Percentiles rank a stretch among this genome's conserved stretches.
Evolutionary conservation across 1,140 invertebrate genomes (phyloP).

Genomic region (Bombus polaris): DNA sequence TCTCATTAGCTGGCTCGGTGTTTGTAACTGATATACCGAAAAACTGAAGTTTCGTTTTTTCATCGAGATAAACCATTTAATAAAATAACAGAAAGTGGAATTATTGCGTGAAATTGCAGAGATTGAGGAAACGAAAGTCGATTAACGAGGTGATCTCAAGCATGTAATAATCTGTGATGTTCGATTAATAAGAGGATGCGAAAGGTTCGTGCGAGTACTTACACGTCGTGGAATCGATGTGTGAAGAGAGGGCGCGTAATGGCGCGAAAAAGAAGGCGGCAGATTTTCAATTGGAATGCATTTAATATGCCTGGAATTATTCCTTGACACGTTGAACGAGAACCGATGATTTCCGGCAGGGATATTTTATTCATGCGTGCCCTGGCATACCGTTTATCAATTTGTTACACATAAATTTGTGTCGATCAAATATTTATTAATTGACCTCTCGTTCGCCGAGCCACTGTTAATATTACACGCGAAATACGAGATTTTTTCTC

Average conservation of each 20-base stretch:
- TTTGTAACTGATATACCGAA: neutral
- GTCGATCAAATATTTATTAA: slow-evolving; percentile 29
- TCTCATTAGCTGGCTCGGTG: neutral
- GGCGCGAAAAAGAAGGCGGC: neutral
- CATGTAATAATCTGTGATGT: neutral
- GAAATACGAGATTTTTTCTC: neutral
- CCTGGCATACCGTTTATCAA: neutral
- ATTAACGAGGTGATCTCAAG: neutral
- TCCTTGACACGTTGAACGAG: neutral
- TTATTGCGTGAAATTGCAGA: neutral
- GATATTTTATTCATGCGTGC: slow-evolving; percentile 26
- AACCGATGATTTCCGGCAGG: slow-evolving; percentile 4
- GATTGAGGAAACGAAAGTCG: neutral
- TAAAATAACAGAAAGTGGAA: neutral
- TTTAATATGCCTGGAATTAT: slow-evolving; percentile 17
- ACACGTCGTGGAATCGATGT: neutral
- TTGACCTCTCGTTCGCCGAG: neutral
- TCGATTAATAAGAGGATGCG: neutral
- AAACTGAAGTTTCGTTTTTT: neutral
- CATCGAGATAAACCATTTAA: no score
- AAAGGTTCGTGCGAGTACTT: neutral
- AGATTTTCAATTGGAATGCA: slow-evolving; percentile 11
- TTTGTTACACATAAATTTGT: slow-evolving; percentile 3
- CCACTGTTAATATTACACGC: slow-evolving; percentile 1
- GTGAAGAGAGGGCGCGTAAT: neutral